Evolutionary conservation across 1,140 invertebrate species (phyloP).

Genomic region (Formica selysi): DNA sequence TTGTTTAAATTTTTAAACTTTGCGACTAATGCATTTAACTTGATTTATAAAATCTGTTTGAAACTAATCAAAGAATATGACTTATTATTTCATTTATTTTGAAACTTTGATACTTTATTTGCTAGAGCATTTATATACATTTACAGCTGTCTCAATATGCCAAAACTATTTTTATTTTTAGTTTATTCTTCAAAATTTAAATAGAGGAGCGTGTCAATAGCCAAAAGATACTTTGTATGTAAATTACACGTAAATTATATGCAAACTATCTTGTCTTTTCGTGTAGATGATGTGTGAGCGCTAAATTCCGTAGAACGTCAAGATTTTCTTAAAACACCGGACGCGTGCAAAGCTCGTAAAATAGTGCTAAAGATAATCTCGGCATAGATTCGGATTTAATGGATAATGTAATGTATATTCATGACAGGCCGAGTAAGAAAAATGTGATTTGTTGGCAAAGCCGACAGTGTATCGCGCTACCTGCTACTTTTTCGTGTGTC

Average conservation of each 20-base stretch:
- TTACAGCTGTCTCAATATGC: not conserved
- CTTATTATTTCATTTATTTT: not conserved
- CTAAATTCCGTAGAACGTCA: not conserved
- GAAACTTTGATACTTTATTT: not conserved
- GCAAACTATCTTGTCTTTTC: conserved; percentile 32
- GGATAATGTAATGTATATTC: conserved; percentile 7
- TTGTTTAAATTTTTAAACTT: not conserved
- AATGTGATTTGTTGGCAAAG: conserved; percentile 40
- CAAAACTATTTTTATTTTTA: not conserved
- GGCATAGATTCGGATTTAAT: conserved; percentile 17
- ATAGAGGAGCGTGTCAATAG: conserved; percentile 5
- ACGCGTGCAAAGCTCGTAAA: not conserved
- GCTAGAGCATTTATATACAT: not conserved
- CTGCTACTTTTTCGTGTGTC: conserved; percentile 52
- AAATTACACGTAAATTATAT: conserved; percentile 36
- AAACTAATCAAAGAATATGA: not conserved
- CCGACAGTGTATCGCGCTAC: not conserved
- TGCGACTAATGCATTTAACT: not conserved
- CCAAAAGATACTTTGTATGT: conserved; percentile 14
- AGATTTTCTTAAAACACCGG: not conserved
- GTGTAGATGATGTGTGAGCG: not conserved
- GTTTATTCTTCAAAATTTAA: not conserved
- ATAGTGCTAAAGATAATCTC: conserved; percentile 38
- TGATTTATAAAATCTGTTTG: not conserved
- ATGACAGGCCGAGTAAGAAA: not conserved